Evolutionary conservation across 2,113 vertebrate genomes (phyloP).

Genomic region (Cheilinus undulatus): DNA sequence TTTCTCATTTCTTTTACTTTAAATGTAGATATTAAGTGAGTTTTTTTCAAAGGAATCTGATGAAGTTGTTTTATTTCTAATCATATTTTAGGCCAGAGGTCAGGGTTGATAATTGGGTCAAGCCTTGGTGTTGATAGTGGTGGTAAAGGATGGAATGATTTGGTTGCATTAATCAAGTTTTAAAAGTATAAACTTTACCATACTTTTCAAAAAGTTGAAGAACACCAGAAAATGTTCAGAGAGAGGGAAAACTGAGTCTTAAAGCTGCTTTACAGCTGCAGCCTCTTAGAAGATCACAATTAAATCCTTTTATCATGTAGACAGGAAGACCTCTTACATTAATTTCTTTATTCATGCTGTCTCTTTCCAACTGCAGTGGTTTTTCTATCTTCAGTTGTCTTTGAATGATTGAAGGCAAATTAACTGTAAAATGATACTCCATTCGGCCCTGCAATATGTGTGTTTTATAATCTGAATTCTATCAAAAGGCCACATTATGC

Average conservation of each 20-base stretch:
- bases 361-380: neutral
- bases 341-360: neutral
- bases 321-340: neutral
- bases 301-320: neutral
- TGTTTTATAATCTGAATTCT: slow-evolving; percentile 14
- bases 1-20: slow-evolving; percentile 5
- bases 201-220: neutral
- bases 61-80: neutral
- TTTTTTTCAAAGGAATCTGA: too few relatives aligned
- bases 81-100: neutral
- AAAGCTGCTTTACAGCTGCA: too few relatives aligned
- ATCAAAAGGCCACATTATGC: slow-evolving; percentile 33
- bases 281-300: too few relatives aligned
- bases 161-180: too few relatives aligned
- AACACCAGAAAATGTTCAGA: neutral
- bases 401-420: neutral
- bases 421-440: neutral
- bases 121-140: too few relatives aligned
- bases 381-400: neutral
- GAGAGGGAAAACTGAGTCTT: neutral
- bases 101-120: neutral
- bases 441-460: neutral
- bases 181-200: neutral
- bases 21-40: slow-evolving; percentile 7
- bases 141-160: too few relatives aligned